Evolutionary conservation across 2,888 invertebrate species (phyloP).

Genomic region (Resseliella maxima): DNA sequence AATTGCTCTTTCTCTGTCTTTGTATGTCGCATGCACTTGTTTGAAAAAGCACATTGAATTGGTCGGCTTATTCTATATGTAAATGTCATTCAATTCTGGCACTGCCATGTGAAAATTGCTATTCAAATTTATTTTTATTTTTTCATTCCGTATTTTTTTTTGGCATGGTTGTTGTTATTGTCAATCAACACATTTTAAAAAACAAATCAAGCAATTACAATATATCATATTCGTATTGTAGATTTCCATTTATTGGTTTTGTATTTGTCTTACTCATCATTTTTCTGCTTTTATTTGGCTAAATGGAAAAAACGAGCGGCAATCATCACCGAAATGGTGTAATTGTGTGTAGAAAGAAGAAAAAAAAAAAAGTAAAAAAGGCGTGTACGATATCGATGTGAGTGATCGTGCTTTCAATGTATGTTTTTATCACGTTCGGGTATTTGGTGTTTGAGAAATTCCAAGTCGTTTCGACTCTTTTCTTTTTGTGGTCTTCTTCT

Average conservation of each 20-base stretch:
- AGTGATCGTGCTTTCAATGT: not conserved
- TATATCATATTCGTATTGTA: no score
- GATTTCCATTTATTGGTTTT: no score
- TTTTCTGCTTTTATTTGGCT: not conserved
- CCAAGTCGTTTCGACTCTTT: not conserved
- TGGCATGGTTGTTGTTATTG: not conserved
- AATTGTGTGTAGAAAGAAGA: not conserved
- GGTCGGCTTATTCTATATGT: not conserved
- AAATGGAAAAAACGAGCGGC: not conserved
- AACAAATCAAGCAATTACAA: no score
- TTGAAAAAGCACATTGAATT: not conserved
- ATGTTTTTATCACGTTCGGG: not conserved
- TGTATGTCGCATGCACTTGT: conserved; percentile 30
- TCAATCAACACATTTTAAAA: not conserved
- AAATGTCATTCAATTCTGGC: conserved; percentile 20
- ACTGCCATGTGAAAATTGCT: conserved; percentile 25
- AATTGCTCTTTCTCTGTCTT: not conserved
- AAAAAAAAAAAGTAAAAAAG: not conserved
- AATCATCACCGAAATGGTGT: not conserved
- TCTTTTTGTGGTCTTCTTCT: not conserved
- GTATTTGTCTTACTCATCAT: not conserved
- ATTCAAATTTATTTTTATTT: conserved; percentile 31
- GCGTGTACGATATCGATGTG: conserved; percentile 2
- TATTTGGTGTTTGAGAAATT: conserved; percentile 17
- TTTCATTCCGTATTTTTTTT: not conserved